Base-by-base conservation (phyloP, 2,113 vertebrate genomes). In the Condylura cristata region DNA sequence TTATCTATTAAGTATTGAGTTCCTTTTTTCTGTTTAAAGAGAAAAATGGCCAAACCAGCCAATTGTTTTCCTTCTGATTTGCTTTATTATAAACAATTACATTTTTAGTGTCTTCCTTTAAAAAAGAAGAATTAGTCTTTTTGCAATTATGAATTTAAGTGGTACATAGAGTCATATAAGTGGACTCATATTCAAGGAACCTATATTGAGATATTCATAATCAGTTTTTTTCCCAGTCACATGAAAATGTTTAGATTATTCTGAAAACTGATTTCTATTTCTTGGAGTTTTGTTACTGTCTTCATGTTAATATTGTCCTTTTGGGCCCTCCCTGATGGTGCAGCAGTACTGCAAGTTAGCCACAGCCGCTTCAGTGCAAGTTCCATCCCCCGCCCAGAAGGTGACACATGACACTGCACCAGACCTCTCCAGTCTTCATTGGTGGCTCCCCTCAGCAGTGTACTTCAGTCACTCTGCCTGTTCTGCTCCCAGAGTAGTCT, bases 191-290 rank as follows among this genome's bases (percentile, higher is more conserved):
- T 91, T 96, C 53, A 80, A 91, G 26, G 58, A 61, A 83, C 83
- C 20, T 90, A 8, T 92, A 94, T 89, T 68, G 81, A 83, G 63
- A n/a, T 90, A 61, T 48, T 92, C 56, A 72, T 85, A 76, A 83
- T 86, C 66, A n/a, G 8, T 51, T 83, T 83, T 74, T 53, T 95
- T 86, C 34, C 20, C 51, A 51, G 68, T 88, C 44, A 75, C 18
- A 22, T 66, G 22, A 74, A 13, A 79, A 48, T 56, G 10, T 82
- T 56, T 61, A 61, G 30, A 82, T 86, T 71, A 74, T 90, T 94
- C 17, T 93, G 32, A 86, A 94, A 82, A 41, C n/a, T 87, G n/a
- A 75, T 95, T 94, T 84, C 26, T 93, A 0, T 93, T 89, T 94
- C 13, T 32, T 86, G 37, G 75, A 82, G 20, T 95, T 85, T 94